Percentiles rank a stretch among this genome's conserved stretches.
These are phyloP conservation scores for Agelastica alni DNA, from an alignment of 2,888 invertebrate species.

Conservation along the genomic window DNA sequence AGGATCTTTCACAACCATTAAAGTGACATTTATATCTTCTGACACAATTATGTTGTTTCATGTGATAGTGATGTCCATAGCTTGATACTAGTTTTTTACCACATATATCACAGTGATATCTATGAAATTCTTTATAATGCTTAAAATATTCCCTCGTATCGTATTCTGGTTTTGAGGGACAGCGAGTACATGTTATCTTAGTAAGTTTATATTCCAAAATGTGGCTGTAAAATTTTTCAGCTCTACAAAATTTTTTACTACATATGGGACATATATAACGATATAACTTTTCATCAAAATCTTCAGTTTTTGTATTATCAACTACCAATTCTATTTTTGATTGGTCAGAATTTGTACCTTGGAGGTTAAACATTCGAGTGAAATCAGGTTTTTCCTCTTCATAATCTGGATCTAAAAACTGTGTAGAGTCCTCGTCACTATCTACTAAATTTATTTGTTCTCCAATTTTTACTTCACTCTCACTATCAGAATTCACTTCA, in stretches of 20 bases:
- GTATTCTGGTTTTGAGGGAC: conserved; percentile 1
- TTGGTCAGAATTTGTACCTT: too few species aligned
- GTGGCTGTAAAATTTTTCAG: not conserved
- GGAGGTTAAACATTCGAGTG: too few species aligned
- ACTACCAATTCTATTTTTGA: not conserved
- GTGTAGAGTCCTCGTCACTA: too few species aligned
- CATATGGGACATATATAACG: conserved; percentile 2
- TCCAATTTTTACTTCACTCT: too few species aligned
- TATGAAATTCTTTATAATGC: conserved; percentile 8
- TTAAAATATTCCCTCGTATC: not conserved
- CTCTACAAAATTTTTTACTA: not conserved
- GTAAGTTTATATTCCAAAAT: not conserved
- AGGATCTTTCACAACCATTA: not conserved
- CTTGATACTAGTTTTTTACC: not conserved
- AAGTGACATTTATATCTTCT: not conserved
- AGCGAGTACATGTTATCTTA: not conserved
- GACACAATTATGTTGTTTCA: not conserved
- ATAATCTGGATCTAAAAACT: too few species aligned
- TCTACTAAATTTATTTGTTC: too few species aligned
- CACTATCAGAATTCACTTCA: too few species aligned
- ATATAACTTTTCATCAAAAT: not conserved
- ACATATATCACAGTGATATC: not conserved
- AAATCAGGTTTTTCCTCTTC: too few species aligned
- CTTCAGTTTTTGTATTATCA: not conserved
- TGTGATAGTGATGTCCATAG: not conserved